A percentile compares a stretch with the other conserved stretches of the same genome.
Conservation (phyloP, 2,797 vertebrate genomes). For the Apogon talboti region DNA sequence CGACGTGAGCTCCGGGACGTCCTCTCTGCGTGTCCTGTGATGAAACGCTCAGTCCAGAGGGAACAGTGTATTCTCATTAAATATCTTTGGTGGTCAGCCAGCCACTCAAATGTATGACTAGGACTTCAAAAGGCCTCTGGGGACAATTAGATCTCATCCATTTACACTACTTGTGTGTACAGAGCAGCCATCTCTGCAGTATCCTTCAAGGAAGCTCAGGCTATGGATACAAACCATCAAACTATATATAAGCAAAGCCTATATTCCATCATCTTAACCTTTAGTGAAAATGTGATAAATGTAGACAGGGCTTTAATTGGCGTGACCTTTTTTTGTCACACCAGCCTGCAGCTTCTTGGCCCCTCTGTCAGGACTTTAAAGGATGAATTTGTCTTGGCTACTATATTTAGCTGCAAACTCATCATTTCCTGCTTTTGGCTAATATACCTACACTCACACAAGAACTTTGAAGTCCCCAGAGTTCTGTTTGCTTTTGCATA, state of each 20-base stretch:
- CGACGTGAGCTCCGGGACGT: neutral
- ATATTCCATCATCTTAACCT: neutral
- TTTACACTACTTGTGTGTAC: constrained; percentile 20
- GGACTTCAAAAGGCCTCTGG: constrained; percentile 10
- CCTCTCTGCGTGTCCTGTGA: constrained; percentile 2
- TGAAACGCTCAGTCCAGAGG: constrained; percentile 1
- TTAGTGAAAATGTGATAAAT: constrained; percentile 8
- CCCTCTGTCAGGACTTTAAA: constrained; percentile 7
- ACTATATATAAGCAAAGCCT: neutral
- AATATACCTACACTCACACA: neutral
- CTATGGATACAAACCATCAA: neutral
- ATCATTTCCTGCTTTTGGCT: neutral
- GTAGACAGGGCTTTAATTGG: constrained; percentile 13
- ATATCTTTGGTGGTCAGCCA: constrained; percentile 36
- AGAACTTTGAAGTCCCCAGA: no score
- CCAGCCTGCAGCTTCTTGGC: constrained; percentile 7
- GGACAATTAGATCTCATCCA: constrained; percentile 38
- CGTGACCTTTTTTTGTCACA: constrained; percentile 23
- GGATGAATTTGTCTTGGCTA: constrained; percentile 7
- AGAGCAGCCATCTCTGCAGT: constrained; percentile 7
- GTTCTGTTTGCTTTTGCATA: no score
- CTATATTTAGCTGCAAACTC: constrained; percentile 9
- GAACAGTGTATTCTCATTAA: constrained; percentile 23
- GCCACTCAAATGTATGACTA: constrained; percentile 4
- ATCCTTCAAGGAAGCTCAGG: constrained; percentile 3